A percentile compares a stretch with the other conserved stretches of the same genome.
phyloP scores from a whole-genome alignment of 2,113 vertebrate genomes.

The Montifringilla adamsi region DNA sequence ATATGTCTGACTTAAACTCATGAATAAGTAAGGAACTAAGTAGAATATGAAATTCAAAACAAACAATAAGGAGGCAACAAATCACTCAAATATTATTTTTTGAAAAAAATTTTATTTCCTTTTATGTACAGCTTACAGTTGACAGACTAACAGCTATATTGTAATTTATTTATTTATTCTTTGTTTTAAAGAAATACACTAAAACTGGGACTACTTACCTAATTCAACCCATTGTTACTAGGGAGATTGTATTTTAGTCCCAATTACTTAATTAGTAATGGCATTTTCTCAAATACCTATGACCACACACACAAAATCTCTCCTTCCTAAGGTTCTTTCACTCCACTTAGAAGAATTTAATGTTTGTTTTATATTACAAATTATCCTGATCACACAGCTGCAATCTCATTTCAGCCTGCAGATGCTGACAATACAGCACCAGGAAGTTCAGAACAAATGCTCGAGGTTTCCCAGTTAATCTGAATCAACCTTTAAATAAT shows the following conservation, averaged over 20 bases:
- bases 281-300: accelerated
- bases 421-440: background rate
- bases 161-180: background rate
- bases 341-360: background rate
- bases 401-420: background rate
- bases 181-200: background rate
- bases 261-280: background rate
- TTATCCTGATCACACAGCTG: background rate
- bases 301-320: background rate
- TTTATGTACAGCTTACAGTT: background rate
- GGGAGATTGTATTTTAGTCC: background rate
- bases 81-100: background rate
- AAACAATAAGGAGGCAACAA: background rate
- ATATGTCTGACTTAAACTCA: background rate
- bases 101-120: background rate
- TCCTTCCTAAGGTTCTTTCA: background rate
- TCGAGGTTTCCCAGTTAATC: background rate
- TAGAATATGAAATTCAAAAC: background rate
- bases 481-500: background rate
- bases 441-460: background rate
- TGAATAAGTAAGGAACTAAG: background rate
- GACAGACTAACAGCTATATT: background rate
- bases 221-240: background rate
- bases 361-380: background rate
- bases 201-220: background rate